Conservation (phyloP, 1,140 invertebrate genomes). For the Neodiprion virginianus region DNA sequence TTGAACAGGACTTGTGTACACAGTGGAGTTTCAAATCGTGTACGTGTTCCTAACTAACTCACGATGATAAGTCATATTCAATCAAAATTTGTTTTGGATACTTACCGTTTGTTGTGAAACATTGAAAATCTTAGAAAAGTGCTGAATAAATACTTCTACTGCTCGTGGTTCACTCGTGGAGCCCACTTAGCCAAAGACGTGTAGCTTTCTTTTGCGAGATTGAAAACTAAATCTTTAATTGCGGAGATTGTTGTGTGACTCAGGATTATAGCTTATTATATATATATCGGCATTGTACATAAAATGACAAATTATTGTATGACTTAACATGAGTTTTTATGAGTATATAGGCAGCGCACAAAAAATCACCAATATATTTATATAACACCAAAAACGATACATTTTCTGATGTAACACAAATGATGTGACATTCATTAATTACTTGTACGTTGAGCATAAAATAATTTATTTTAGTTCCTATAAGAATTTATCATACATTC, state of each 20-base stretch:
- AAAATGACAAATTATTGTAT: slow-evolving; percentile 4
- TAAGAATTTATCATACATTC: not conserved
- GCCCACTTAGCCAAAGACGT: not conserved
- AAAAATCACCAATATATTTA: not conserved
- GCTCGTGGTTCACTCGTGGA: not conserved
- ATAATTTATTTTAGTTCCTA: slow-evolving; percentile 9
- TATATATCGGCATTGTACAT: slow-evolving; percentile 5
- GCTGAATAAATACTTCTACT: not conserved
- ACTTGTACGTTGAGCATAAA: slow-evolving; percentile 2
- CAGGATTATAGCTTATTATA: not conserved
- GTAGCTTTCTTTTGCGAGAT: not conserved
- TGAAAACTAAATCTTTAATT: not conserved
- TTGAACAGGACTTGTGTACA: too few species aligned
- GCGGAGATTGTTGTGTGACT: not conserved
- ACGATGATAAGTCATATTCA: too few species aligned
- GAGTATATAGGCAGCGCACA: slow-evolving; percentile 5
- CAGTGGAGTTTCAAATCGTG: too few species aligned
- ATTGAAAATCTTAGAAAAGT: too few species aligned
- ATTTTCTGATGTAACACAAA: not conserved
- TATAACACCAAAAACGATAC: not conserved
- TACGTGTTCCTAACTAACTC: too few species aligned
- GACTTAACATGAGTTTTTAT: not conserved
- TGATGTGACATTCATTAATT: not conserved
- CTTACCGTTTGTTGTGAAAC: too few species aligned
- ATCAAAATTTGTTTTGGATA: too few species aligned